A percentile compares a stretch with the other conserved stretches of the same genome.
Evolutionary conservation across 2,888 invertebrate genomes (phyloP).

Genomic region (Andrena bucephala): DNA sequence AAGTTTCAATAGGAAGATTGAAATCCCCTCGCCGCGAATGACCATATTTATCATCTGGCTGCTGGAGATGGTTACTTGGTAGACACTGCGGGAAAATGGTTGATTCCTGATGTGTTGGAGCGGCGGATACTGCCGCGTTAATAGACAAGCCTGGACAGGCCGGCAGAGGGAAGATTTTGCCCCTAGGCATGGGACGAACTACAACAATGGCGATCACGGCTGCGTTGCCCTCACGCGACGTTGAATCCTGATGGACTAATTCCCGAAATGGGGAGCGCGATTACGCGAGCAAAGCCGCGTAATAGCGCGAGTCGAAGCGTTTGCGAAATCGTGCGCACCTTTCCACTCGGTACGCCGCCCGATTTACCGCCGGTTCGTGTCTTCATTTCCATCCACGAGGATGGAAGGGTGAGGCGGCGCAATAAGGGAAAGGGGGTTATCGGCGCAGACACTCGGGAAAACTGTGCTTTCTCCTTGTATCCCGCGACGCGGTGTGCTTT

Average conservation of each 20-base stretch:
- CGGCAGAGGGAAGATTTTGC: background rate
- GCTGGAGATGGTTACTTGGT: background rate
- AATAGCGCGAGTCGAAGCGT: conserved; percentile 51
- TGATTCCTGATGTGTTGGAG: conserved; percentile 8
- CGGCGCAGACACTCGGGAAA: conserved; percentile 18
- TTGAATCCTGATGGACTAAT: conserved; percentile 69
- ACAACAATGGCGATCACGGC: conserved; percentile 46
- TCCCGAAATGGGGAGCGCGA: conserved; percentile 61
- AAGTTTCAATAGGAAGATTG: background rate
- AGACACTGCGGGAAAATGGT: conserved; percentile 7
- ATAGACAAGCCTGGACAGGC: background rate
- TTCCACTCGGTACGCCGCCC: conserved; percentile 38
- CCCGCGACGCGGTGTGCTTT: background rate
- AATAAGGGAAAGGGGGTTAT: conserved; percentile 21
- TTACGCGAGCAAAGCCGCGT: conserved; percentile 64
- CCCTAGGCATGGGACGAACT: conserved; percentile 7
- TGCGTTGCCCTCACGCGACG: conserved; percentile 65
- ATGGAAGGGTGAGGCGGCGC: conserved; percentile 10
- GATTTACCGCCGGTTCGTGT: conserved; percentile 56
- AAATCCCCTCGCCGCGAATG: background rate
- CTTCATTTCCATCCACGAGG: conserved; percentile 44
- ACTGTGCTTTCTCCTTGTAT: conserved; percentile 5
- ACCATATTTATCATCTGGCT: conserved; percentile 13
- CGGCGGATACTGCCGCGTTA: background rate
- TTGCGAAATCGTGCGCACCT: conserved; percentile 65